These are phyloP conservation scores for Pelecanus crispus DNA, from an alignment of 2,113 vertebrate genomes.

Conservation along the genomic window DNA sequence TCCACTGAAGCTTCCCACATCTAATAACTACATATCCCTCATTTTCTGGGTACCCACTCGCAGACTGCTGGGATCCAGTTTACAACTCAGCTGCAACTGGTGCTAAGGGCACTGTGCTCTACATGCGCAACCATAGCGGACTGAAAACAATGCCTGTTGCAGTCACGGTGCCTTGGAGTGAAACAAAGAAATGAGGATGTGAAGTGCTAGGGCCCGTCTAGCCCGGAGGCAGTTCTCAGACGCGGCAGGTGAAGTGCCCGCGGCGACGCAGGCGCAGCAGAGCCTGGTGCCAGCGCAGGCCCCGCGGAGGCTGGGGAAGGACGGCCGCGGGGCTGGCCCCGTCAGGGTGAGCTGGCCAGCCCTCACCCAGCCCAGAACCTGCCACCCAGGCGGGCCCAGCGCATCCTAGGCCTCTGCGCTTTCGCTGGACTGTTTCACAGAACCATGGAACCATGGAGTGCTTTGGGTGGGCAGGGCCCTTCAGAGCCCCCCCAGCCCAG, in stretches of 20 bases:
- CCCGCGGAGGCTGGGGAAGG: neutral
- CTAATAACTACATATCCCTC: too few species aligned
- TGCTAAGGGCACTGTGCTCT: neutral
- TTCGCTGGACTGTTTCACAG: neutral
- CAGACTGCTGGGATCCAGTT: neutral
- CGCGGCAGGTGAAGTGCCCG: fast-evolving
- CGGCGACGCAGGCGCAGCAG: neutral
- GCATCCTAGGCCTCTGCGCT: fast-evolving
- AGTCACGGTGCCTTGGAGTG: neutral
- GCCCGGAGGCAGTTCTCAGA: neutral
- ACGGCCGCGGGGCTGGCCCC: fast-evolving
- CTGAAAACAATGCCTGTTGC: fast-evolving
- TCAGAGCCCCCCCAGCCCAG: too few species aligned
- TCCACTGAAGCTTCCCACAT: neutral
- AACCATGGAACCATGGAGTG: too few species aligned
- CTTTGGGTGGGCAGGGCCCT: too few species aligned
- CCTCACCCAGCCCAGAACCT: fast-evolving
- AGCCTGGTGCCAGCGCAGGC: neutral
- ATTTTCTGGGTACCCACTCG: neutral
- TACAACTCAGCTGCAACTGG: neutral
- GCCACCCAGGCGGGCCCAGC: neutral
- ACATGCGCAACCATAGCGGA: too few species aligned
- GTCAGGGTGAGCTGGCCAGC: neutral
- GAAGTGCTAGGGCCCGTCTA: too few species aligned
- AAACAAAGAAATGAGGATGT: too few species aligned